A percentile compares a stretch with the other conserved stretches of the same genome.
Evolutionary conservation across 2,888 invertebrate genomes (phyloP).

Genomic region (Hypomecis punctinalis): DNA sequence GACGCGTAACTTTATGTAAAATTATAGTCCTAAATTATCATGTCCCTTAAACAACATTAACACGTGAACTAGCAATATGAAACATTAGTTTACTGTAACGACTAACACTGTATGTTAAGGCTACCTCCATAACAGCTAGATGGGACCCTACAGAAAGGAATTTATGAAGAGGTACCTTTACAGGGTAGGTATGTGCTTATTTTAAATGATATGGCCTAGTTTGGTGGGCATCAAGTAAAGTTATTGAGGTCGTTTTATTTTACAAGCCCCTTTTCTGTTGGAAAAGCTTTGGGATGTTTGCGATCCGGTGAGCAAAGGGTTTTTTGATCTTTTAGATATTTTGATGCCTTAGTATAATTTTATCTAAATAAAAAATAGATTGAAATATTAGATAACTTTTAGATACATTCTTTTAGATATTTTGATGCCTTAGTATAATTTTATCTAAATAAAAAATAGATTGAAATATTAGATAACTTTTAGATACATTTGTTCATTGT

Average conservation of each 20-base stretch:
- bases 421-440: neutral
- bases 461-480: neutral
- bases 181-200: slow-evolving; percentile 42
- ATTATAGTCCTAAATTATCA: neutral
- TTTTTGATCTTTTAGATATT: slow-evolving; percentile 8
- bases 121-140: slow-evolving; percentile 37
- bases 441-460: neutral
- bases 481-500: neutral
- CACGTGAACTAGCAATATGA: slow-evolving; percentile 16
- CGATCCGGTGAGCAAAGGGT: slow-evolving; percentile 13
- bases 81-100: slow-evolving; percentile 32
- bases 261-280: slow-evolving; percentile 29
- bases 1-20: neutral
- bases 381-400: neutral
- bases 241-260: slow-evolving; percentile 35
- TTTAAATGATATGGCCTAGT: slow-evolving; percentile 40
- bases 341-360: neutral
- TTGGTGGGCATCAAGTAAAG: slow-evolving; percentile 33
- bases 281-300: slow-evolving; percentile 20
- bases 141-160: slow-evolving; percentile 49
- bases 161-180: slow-evolving; percentile 54
- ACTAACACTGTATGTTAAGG: slow-evolving; percentile 36
- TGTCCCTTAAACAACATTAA: slow-evolving; percentile 5
- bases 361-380: neutral
- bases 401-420: neutral